Base-by-base conservation (phyloP, 2,888 invertebrate species). In the Himalopsyche kuldschensis region DNA sequence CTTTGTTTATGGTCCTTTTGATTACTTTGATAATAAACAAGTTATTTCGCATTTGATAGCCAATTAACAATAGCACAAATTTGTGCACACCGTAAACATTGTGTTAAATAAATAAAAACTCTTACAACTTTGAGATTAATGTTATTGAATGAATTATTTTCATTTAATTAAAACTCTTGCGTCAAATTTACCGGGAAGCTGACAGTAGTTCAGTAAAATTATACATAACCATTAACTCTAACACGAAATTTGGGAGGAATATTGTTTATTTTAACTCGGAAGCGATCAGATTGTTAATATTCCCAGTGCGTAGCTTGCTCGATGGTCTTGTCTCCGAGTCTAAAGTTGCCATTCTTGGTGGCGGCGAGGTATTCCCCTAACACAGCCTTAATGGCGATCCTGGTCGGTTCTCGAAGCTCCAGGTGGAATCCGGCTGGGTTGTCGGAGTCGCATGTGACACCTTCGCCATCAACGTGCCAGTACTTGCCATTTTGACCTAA, bases 251-350 rank as follows among this genome's bases (percentile, higher is more conserved):
- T 78, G 79, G 77, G 82, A 82, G 69, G 69, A 69, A 46, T 24
- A 69, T 63, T 63, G 55, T 47, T 30, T 46, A 78, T 78, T 46
- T 41, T 78, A 78, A 81, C 15, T 76, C 8, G 76, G 31, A 75
- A 32, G 75, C n/a, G 32, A 30, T 30, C 46, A 35, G 81, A 31
- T 20, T 17, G 17, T 92, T 97, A 98, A 90, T 97, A 98, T 92
- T 98, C 98, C 98, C 98, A 98, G 89, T 96, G 96, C 88, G 97
- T 98, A 89, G 97, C 97, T 87, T 92, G 91, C 87, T 95, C 94
- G 88, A 95, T 94, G 88, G 95, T 95, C 86, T 94, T 93, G 85
- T 95, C 96, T 81, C 96, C 96, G 86, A 97, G 93, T 88, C 96
- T 95, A 92, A 98, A 96, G 88, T 95, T 94, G 69, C 98, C 98